Conservation (phyloP, 2,113 vertebrate genomes). For the Oryzias celebensis region DNA sequence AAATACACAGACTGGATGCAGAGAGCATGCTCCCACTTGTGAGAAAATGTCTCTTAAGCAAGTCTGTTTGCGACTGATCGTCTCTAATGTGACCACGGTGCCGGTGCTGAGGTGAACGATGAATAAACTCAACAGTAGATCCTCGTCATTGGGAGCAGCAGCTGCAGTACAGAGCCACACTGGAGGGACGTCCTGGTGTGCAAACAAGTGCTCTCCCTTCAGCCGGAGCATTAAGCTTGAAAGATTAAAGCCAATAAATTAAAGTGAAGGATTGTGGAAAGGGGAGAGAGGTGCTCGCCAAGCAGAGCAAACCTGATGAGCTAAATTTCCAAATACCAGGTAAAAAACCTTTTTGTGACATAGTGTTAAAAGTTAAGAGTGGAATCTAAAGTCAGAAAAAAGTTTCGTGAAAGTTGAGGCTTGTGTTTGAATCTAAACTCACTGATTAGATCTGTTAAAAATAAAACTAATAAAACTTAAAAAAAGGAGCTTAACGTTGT, state of each 20-base stretch:
- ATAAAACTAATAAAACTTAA: no score
- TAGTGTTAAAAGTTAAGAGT: no score
- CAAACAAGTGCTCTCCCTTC: constrained; percentile 47
- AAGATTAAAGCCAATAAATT: constrained; percentile 53
- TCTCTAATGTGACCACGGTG: constrained; percentile 51
- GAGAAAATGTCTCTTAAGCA: constrained; percentile 2
- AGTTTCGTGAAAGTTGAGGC: no score
- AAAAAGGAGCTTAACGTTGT: no score
- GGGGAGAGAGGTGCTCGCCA: background rate
- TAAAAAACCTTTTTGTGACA: no score
- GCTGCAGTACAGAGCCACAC: constrained; percentile 44
- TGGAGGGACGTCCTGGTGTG: constrained; percentile 43
- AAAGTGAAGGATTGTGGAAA: constrained; percentile 29
- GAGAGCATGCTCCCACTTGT: constrained; percentile 2
- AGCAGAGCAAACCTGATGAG: no score
- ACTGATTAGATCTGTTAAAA: no score
- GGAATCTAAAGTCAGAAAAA: no score
- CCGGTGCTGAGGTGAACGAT: constrained; percentile 31
- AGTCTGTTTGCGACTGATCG: constrained; percentile 31
- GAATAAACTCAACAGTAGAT: constrained; percentile 19
- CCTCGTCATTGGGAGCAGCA: constrained; percentile 60
- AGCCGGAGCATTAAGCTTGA: constrained; percentile 31
- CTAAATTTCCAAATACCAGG: no score
- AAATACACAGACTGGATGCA: constrained; percentile 18
- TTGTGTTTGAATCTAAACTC: no score